Base-by-base conservation (phyloP, 2,888 invertebrate species). In the Agrochola lota region DNA sequence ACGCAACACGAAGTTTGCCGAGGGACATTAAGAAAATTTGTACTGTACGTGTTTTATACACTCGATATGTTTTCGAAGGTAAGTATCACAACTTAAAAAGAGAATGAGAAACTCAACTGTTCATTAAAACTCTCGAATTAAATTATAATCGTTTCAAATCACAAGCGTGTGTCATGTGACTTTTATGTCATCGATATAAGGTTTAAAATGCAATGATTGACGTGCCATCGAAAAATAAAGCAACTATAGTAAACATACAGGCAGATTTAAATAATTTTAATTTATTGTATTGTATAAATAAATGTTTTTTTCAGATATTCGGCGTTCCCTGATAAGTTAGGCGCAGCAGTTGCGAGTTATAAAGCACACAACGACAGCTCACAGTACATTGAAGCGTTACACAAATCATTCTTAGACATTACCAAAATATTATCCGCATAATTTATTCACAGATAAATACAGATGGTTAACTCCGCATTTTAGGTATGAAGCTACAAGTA, bases 341-440 rank as follows among this genome's bases (percentile, higher is more conserved):
- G 99, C 23, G 98, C 98, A 64, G 97, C 99, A 69, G 98, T 99
- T 15, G 98, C 99, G 0, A 98, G 98, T 83, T 99, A 99, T 92
- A 97, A 97, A 83, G 95, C 97, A 1, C 97, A 98, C 86, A 97
- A 97, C 74, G 97, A 98, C 93, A 98, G 98, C 74, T 95, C 96
- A 40, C 97, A 98, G 78, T 99, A 98, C 92, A 96, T 98, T 7
- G 97, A 97, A 79, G 98, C 98, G 74, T 95, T 99, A 67, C 97
- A 97, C 85, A 95, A 97, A 84, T 98, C 98, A 35, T 98, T 99
- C 91, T 96, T 98, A 90, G 97, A 98, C 88, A 98, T 99, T 63
- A 96, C 94, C 12, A 94, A 95, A 86, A 92, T 96, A 89, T 90
- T 96, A 78, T 93, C 95, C 3, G 91, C 91, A n/a, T 95, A 88